A percentile compares a stretch with the other conserved stretches of the same genome.
Evolutionary conservation across 2,797 vertebrate genomes (phyloP).

Genomic region (Scarus forsteni): DNA sequence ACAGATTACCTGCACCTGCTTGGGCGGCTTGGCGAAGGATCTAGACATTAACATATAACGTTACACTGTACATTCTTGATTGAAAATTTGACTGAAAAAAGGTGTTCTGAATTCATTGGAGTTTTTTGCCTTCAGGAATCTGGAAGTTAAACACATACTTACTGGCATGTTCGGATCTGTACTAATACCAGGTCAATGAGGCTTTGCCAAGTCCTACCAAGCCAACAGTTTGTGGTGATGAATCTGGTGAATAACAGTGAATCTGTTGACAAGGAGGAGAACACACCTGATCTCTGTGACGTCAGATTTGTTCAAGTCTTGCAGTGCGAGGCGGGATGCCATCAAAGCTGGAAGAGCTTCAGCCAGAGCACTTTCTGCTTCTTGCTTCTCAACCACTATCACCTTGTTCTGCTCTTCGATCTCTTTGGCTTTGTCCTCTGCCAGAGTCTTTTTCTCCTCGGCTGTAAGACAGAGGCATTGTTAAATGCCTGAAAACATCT

Average conservation of each 20-base stretch:
- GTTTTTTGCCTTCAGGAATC: too few species aligned
- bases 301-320: constrained; percentile 95
- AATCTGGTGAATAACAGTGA: background rate
- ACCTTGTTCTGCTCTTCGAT: constrained; percentile 94
- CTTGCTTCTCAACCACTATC: constrained; percentile 91
- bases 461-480: constrained; percentile 74
- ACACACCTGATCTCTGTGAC: constrained; percentile 96
- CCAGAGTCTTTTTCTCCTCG: constrained; percentile 93
- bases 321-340: constrained; percentile 91
- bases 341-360: constrained; percentile 93
- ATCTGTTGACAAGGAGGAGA: background rate
- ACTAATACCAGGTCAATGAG: too few species aligned
- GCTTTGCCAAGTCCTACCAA: too few species aligned
- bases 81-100: too few species aligned
- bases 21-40: constrained; percentile 96
- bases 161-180: too few species aligned
- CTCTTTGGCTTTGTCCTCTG: constrained; percentile 93
- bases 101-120: too few species aligned
- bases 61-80: too few species aligned
- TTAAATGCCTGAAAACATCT: constrained; percentile 1
- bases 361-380: constrained; percentile 90
- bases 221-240: too few species aligned
- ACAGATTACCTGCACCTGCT: constrained; percentile 94
- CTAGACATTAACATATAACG: too few species aligned
- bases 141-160: too few species aligned